These are phyloP conservation scores for Melanargia galathea DNA, from an alignment of 2,888 invertebrate species.

Conservation along the genomic window DNA sequence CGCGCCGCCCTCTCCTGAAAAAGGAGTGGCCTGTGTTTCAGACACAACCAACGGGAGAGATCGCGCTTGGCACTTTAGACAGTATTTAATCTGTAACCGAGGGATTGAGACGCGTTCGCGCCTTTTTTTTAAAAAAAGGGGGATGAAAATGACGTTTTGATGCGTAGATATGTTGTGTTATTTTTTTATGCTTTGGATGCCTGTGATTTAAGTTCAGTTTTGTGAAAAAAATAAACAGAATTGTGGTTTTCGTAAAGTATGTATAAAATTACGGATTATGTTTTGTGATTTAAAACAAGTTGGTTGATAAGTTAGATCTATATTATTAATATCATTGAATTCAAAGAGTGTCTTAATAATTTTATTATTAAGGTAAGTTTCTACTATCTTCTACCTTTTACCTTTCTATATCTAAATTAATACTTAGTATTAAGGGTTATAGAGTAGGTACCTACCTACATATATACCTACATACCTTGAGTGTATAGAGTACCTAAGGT, in stretches of 20 bases:
- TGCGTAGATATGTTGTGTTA: not conserved
- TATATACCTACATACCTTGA: too few species aligned
- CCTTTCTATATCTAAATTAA: too few species aligned
- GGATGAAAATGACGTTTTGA: not conserved
- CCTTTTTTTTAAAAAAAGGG: constrained; percentile 6
- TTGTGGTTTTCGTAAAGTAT: not conserved
- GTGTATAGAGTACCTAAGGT: too few species aligned
- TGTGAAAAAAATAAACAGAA: not conserved
- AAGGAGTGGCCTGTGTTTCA: constrained; percentile 1
- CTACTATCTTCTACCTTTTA: too few species aligned
- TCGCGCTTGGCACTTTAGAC: constrained; percentile 11
- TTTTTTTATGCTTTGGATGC: not conserved
- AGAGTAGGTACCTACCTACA: too few species aligned
- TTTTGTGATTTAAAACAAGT: not conserved
- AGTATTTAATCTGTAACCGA: constrained; percentile 17
- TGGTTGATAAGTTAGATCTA: too few species aligned
- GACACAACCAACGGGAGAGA: constrained; percentile 5
- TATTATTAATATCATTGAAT: too few species aligned
- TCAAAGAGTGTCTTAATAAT: not conserved
- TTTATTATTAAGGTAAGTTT: not conserved
- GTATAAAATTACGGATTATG: not conserved
- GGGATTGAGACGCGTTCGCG: not conserved
- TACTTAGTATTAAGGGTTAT: too few species aligned
- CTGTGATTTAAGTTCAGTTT: not conserved
- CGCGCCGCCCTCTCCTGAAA: constrained; percentile 9